These are phyloP conservation scores for Bradysia coprophila DNA, from an alignment of 1,140 invertebrate species.

Conservation along the genomic window DNA sequence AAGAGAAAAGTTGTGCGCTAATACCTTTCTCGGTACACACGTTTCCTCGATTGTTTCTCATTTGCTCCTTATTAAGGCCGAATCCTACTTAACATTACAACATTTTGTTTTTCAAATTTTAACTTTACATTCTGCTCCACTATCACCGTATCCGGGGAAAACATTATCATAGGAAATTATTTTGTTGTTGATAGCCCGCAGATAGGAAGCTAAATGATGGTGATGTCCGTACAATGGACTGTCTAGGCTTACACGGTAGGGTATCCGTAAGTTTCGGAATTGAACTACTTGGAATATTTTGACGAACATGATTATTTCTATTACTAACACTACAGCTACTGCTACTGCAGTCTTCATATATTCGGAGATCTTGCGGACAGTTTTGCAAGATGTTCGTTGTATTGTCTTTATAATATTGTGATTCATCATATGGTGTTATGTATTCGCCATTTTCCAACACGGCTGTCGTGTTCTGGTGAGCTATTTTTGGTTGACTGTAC, in stretches of 20 bases:
- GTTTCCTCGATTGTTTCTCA: too few species aligned
- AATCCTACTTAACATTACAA: too few species aligned
- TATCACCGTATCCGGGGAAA: too few species aligned
- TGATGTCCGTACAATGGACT: slow-evolving; percentile 8
- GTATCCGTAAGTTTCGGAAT: background rate
- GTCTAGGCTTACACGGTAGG: slow-evolving; percentile 2
- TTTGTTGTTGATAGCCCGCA: slow-evolving; percentile 1
- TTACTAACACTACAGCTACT: background rate
- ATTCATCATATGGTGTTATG: slow-evolving; percentile 4
- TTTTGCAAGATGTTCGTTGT: background rate
- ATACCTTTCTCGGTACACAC: too few species aligned
- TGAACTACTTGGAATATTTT: background rate
- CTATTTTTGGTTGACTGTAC: background rate
- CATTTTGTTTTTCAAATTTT: too few species aligned
- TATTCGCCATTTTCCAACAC: slow-evolving; percentile 1
- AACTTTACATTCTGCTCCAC: too few species aligned
- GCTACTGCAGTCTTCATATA: background rate
- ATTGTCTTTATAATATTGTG: slow-evolving; percentile 1
- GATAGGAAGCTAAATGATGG: slow-evolving; percentile 8
- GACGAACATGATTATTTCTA: background rate
- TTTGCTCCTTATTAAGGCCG: too few species aligned
- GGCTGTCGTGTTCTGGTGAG: background rate
- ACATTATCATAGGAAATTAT: slow-evolving; percentile 1
- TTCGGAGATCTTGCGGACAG: slow-evolving; percentile 5
- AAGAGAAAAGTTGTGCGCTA: too few species aligned